Evolutionary conservation across 2,888 invertebrate species (phyloP).

Genomic region (Notodonta ziczac): DNA sequence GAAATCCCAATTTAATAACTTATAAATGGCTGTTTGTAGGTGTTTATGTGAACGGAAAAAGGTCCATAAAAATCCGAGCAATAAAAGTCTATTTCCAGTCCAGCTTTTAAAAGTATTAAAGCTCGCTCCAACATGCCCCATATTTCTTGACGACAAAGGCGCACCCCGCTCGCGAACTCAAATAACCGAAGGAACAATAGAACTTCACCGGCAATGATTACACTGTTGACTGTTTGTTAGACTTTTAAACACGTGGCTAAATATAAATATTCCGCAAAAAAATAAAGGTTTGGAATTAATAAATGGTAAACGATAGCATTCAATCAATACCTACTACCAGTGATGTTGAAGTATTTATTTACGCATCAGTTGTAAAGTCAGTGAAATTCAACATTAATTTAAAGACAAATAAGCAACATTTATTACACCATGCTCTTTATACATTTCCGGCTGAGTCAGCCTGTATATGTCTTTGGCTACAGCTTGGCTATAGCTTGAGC

Average conservation of each 20-base stretch:
- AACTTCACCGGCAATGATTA: constrained; percentile 25
- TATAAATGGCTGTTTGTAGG: not conserved
- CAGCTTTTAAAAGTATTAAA: constrained; percentile 29
- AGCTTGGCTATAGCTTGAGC: too few relatives aligned
- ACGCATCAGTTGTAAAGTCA: not conserved
- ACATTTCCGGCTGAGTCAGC: too few relatives aligned
- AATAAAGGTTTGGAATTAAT: not conserved
- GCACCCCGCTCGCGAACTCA: constrained; percentile 17
- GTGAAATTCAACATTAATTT: not conserved
- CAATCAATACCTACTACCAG: too few relatives aligned
- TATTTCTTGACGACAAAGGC: constrained; percentile 30
- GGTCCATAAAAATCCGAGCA: constrained; percentile 4
- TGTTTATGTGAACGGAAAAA: constrained; percentile 1
- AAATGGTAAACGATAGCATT: constrained; percentile 7
- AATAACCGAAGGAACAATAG: constrained; percentile 24
- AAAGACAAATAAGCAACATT: not conserved
- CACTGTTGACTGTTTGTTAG: constrained; percentile 19
- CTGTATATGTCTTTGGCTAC: too few relatives aligned
- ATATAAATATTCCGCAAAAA: constrained; percentile 1
- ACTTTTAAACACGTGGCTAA: constrained; percentile 9
- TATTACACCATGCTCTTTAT: not conserved
- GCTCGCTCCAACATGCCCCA: constrained; percentile 20
- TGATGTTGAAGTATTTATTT: too few relatives aligned
- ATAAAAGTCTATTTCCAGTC: constrained; percentile 27
- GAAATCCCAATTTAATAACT: not conserved